A percentile compares a stretch with the other conserved stretches of the same genome.
These are phyloP conservation scores for Noctua comes DNA, from an alignment of 2,888 invertebrate species.

Conservation along the genomic window DNA sequence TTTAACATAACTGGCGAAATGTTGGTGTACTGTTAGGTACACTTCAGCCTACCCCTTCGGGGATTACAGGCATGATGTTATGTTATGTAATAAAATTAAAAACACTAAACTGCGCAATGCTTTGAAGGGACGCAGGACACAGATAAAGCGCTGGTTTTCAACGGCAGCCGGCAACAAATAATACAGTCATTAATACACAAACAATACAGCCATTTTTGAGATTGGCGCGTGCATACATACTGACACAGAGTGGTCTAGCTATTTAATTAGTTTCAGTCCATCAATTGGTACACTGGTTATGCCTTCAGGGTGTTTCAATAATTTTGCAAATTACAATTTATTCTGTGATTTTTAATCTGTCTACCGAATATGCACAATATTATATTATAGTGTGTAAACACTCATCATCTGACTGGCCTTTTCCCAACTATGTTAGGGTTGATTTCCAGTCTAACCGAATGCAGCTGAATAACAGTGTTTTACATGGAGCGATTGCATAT, in stretches of 20 bases:
- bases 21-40: no score
- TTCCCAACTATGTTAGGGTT: no score
- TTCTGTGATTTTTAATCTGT: neutral
- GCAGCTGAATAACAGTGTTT: no score
- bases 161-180: neutral
- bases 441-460: no score
- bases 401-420: no score
- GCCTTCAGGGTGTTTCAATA: neutral
- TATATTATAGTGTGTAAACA: no score
- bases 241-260: neutral
- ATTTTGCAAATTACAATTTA: no score
- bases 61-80: no score
- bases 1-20: no score
- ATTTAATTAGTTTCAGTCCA: neutral
- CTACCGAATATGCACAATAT: neutral
- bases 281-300: neutral
- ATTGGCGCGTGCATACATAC: neutral
- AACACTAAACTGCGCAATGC: neutral
- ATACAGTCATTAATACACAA: no score
- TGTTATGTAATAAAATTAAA: neutral
- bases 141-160: neutral
- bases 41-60: no score
- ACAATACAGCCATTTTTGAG: neutral
- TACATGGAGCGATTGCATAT: no score
- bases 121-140: neutral